Evolutionary conservation across 1,140 invertebrate genomes (phyloP).

Genomic region (Phortica variegata): DNA sequence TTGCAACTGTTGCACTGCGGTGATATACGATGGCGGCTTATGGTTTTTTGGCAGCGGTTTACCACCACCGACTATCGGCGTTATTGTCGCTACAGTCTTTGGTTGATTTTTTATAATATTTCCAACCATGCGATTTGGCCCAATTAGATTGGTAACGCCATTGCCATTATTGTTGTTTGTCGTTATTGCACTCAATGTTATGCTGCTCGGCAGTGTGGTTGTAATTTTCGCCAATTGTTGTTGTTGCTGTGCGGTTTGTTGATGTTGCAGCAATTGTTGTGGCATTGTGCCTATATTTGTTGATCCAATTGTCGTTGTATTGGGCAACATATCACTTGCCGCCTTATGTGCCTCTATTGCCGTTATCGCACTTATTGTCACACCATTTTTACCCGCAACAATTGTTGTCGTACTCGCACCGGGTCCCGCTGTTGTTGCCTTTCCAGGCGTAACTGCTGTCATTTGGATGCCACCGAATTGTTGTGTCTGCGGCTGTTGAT

Average conservation of each 20-base stretch:
- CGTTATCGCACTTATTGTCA: conserved; percentile 50
- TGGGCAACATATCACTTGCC: conserved; percentile 7
- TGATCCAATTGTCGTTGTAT: conserved; percentile 56
- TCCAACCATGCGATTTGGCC: conserved; percentile 24
- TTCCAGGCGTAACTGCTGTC: no score
- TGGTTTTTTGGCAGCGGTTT: conserved; percentile 56
- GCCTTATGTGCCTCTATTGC: conserved; percentile 37
- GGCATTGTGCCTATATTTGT: conserved; percentile 66
- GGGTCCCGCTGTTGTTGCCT: conserved; percentile 14
- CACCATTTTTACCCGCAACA: conserved; percentile 45
- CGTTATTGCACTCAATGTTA: conserved; percentile 44
- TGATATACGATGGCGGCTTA: conserved; percentile 53
- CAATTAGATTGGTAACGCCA: neutral
- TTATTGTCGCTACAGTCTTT: conserved; percentile 49
- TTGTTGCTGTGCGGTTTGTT: conserved; percentile 20
- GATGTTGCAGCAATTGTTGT: conserved; percentile 18
- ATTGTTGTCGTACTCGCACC: conserved; percentile 38
- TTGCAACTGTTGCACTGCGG: conserved; percentile 52
- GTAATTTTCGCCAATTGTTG: conserved; percentile 41
- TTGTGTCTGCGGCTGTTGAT: no score
- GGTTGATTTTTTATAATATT: conserved; percentile 38
- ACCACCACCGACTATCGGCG: conserved; percentile 40
- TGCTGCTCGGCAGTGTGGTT: conserved; percentile 43
- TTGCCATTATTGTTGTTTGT: conserved; percentile 26
- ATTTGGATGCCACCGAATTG: no score